phyloP scores from a whole-genome alignment of 2,888 invertebrate genomes.

The Tinea pellionella region DNA sequence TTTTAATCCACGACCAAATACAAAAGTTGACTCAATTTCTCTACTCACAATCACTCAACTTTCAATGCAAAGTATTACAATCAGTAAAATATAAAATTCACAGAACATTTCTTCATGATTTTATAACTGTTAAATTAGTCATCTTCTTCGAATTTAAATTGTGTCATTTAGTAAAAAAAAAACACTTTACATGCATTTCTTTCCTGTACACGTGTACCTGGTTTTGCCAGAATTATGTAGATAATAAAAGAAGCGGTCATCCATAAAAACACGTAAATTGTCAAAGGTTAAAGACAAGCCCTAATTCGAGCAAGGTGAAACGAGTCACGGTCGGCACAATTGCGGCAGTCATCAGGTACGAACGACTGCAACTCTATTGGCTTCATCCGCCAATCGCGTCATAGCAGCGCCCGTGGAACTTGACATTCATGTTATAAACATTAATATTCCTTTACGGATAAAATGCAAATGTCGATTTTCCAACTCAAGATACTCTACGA shows the following conservation, averaged over 20 bases:
- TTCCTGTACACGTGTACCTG: neutral
- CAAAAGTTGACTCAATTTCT: neutral
- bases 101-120: too few relatives aligned
- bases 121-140: neutral
- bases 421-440: neutral
- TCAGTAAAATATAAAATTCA: too few relatives aligned
- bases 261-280: neutral
- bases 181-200: neutral
- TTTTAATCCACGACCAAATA: neutral
- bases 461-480: neutral
- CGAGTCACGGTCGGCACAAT: conserved; percentile 51
- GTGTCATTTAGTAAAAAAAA: neutral
- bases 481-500: too few relatives aligned
- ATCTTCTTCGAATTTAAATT: neutral
- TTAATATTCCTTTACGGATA: neutral
- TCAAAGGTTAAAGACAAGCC: neutral
- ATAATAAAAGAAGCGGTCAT: neutral
- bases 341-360: conserved; percentile 32
- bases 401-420: conserved; percentile 24
- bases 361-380: conserved; percentile 35
- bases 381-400: conserved; percentile 58
- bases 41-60: too few relatives aligned
- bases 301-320: conserved; percentile 42
- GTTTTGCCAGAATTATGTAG: too few relatives aligned
- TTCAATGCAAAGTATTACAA: neutral